Conservation (phyloP, 2,113 vertebrate species). For the Seriola dumerili region DNA sequence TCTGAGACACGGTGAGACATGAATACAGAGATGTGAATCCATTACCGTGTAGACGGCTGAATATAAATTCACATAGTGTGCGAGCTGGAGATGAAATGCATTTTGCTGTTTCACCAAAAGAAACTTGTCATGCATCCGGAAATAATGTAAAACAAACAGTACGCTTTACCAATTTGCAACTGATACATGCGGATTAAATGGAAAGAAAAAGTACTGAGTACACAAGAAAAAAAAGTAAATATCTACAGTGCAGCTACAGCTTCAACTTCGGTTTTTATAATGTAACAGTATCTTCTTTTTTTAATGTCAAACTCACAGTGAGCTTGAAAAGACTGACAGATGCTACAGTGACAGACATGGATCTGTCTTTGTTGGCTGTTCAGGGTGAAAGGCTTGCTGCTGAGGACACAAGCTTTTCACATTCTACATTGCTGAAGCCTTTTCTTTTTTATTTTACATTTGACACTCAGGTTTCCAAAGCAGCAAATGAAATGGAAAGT, state of each 20-base stretch:
- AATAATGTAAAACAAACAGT: background rate
- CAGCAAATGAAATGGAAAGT: slow-evolving; percentile 37
- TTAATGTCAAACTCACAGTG: too few species aligned
- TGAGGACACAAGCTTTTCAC: slow-evolving; percentile 5
- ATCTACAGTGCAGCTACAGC: background rate
- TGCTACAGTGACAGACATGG: background rate
- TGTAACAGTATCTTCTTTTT: background rate
- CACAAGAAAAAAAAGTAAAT: background rate
- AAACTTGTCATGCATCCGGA: slow-evolving; percentile 5
- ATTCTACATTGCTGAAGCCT: slow-evolving; percentile 2
- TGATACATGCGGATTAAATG: background rate
- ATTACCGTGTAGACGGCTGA: background rate
- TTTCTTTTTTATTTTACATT: background rate
- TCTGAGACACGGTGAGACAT: too few species aligned
- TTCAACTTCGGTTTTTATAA: background rate
- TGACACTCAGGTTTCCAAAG: slow-evolving; percentile 22
- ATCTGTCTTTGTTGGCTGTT: background rate
- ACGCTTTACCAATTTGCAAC: slow-evolving; percentile 3
- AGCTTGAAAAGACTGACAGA: background rate
- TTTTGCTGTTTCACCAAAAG: background rate
- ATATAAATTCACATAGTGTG: slow-evolving; percentile 4
- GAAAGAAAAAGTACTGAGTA: background rate
- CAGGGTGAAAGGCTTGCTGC: background rate
- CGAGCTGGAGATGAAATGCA: slow-evolving; percentile 1
- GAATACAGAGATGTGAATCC: background rate